Base-by-base conservation (phyloP, 2,797 vertebrate species). In the Phoeniculus purpureus region DNA sequence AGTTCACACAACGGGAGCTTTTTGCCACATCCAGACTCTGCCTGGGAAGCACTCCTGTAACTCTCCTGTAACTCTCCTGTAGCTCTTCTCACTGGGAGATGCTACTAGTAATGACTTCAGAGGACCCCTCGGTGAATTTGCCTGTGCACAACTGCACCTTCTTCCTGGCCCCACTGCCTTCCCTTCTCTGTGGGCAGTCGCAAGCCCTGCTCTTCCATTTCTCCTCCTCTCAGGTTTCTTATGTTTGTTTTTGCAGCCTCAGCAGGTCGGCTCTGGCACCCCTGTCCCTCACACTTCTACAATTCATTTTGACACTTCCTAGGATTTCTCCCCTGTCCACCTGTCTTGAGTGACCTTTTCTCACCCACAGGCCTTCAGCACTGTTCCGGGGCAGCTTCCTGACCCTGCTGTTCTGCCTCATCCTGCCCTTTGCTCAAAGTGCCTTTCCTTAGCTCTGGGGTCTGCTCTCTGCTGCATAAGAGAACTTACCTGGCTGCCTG, bases 301-400 rank as follows among this genome's bases (percentile, higher is more conserved):
- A 15, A 77, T 75, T 74, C 31, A 6, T 61, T 80, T 26, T 76
- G 47, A 26, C 13, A 4, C 22, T 67, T 73, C 23, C 72, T 55
- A 40, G 25, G 15, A 51, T 61, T 90, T 58, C 52, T 92, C 25
- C 62, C 9, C 2, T n/a, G 31, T 55, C 61, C 18, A 7, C 78
- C 66, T 0, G 0, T 68, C 22, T 37, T 1, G 0, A 1, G 1
- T 52, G 50, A 86, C 32, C 10, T 79, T 75, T 93, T 85, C 54
- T 83, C 51, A 78, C 52, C 37, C 48, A 4, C 9, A 55, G 23
- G 25, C 70, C 52, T 87, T 83, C 77, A 56, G 45, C 26, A 48
- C 20, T 14, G 25, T 76, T 34, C 22, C 51, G 64, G 67, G 45
- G 23, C 31, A 79, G 20, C 22, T 70, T 76, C 43, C 43, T 34